These are phyloP conservation scores for Dyspetes luteomarginatus DNA, from an alignment of 2,888 invertebrate species.

Conservation along the genomic window DNA sequence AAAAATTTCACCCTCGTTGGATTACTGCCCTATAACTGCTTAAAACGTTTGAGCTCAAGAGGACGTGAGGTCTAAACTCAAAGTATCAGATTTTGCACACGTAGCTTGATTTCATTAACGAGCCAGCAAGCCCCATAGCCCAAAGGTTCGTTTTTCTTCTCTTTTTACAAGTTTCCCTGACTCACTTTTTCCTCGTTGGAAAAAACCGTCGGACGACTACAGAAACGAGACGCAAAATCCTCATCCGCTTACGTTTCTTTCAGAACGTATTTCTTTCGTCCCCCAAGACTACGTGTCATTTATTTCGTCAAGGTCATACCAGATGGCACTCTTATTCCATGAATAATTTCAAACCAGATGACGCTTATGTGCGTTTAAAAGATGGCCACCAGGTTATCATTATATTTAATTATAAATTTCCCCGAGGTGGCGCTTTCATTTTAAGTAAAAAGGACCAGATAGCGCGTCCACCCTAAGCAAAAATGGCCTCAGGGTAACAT, in stretches of 20 bases:
- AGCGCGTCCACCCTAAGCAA: too few relatives aligned
- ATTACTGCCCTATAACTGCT: slow-evolving; percentile 1
- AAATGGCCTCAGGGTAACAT: too few relatives aligned
- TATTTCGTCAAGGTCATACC: not conserved
- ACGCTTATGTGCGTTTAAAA: too few relatives aligned
- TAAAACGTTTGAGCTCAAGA: slow-evolving; percentile 19
- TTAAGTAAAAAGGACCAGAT: too few relatives aligned
- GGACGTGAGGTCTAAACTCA: slow-evolving; percentile 14
- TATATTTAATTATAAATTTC: too few relatives aligned
- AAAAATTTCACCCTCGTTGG: slow-evolving; percentile 6
- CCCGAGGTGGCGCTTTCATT: too few relatives aligned
- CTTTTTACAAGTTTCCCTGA: not conserved
- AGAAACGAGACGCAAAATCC: slow-evolving; percentile 36
- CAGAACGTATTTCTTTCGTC: too few relatives aligned
- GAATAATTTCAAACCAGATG: too few relatives aligned
- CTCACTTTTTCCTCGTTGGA: slow-evolving; percentile 33
- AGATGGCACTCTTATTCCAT: too few relatives aligned
- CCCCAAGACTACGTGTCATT: too few relatives aligned
- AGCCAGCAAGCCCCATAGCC: not conserved
- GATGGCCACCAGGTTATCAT: too few relatives aligned
- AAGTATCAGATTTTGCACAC: slow-evolving; percentile 31
- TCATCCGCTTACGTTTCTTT: not conserved
- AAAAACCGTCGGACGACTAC: slow-evolving; percentile 32
- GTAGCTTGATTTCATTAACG: slow-evolving; percentile 50
- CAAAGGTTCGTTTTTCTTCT: slow-evolving; percentile 6